phyloP scores from a whole-genome alignment of 2,888 invertebrate species.

The Orthosia incerta region DNA sequence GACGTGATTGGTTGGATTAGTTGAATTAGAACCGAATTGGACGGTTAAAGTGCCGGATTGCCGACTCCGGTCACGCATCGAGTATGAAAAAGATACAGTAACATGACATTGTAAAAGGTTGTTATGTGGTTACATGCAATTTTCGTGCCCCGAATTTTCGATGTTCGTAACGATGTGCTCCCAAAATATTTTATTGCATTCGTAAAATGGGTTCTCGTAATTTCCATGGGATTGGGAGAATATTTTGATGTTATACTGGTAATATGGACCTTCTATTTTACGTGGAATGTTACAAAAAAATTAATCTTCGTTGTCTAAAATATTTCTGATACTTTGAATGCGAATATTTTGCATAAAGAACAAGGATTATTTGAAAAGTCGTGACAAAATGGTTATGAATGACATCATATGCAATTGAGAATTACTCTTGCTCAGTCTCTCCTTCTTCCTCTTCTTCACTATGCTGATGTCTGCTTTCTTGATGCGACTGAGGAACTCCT shows the following conservation, averaged over 20 bases:
- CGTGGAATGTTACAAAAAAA: conserved; percentile 15
- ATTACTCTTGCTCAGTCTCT: too few species aligned
- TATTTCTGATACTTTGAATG: background rate
- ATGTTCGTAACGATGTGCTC: conserved; percentile 41
- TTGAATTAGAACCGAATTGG: conserved; percentile 64
- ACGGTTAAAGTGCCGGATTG: conserved; percentile 57
- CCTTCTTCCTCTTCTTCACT: too few species aligned
- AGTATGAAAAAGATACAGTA: conserved; percentile 63
- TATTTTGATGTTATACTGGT: conserved; percentile 21
- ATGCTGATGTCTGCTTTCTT: too few species aligned
- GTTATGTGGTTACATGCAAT: conserved; percentile 58
- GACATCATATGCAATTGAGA: too few species aligned
- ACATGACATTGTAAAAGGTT: conserved; percentile 52
- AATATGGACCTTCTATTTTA: conserved; percentile 10
- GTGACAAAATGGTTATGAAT: background rate
- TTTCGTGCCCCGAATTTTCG: conserved; percentile 56
- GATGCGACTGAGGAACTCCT: too few species aligned
- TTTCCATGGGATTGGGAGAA: conserved; percentile 33
- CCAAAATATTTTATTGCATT: conserved; percentile 51
- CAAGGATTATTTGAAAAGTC: background rate
- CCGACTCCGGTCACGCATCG: conserved; percentile 58
- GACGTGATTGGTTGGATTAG: conserved; percentile 64
- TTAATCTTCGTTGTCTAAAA: conserved; percentile 1
- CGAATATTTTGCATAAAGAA: background rate
- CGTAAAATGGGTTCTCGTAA: conserved; percentile 31